Evolutionary conservation across 2,113 vertebrate genomes (phyloP), one percentile per base, ranked within the genome.

Genomic region (Onychostruthus taczanowskii): DNA sequence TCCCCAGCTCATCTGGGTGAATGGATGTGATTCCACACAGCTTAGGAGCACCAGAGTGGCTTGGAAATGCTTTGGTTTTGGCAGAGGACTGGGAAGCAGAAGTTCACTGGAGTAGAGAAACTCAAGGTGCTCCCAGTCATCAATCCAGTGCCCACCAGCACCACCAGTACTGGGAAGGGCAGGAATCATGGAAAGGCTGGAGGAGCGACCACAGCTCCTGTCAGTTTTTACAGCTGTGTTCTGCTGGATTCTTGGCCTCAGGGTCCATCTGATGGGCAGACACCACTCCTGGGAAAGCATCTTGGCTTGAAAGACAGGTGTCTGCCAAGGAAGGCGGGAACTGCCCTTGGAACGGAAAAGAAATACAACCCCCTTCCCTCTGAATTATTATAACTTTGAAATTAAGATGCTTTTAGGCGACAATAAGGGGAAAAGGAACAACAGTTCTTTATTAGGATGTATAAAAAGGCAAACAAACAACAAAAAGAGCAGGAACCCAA

Each of bases 181-280:
- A 59, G 68, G 82, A 84, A 22, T 14, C 16, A 5, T 1, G 1
- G 23, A 20, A 30, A 66, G 30, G n/a, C 15, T 31, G 12, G 15
- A 50, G 33, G 49, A 73, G 15, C 0, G 0, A 68, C 17, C 16
- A 37, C 0, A 0, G 26, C 55, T 74, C 61, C 87, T 37, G 6
- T 10, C 39, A 44, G 26, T 69, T 67, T 61, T 1, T 6, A 20
- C 37, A 23, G 7, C 24, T 2, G 0, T 9, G 8, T 6, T 7
- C 46, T 16, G 62, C 31, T 13, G 58, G 10, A 46, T 11, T 58
- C 31, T 6, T 24, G 47, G 31, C 22, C 53, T 63, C 10, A 17
- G 13, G 20, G 39, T 27, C 49, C 31, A 5, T 28, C 35, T 49
- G 58, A 44, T 0, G 0, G 59, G 12, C 0, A 4, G 47, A n/a